Evolutionary conservation across 2,888 invertebrate species (phyloP), one percentile per base, ranked within the genome.

Genomic region (Hemaris fuciformis): DNA sequence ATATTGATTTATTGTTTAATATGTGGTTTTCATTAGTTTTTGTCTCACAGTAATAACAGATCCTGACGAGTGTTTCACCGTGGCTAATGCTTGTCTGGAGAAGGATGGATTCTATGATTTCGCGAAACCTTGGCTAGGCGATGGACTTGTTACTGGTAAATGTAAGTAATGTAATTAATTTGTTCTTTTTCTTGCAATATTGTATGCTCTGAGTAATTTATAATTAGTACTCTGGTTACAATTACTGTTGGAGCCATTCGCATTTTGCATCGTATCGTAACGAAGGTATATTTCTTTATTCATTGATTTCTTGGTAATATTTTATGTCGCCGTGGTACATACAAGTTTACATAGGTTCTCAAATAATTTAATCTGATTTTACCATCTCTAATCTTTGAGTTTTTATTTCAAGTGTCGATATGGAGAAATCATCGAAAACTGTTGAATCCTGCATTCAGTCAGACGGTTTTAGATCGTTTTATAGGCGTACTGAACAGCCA

Each of bases 51-150:
- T 85, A 22, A 64, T 90, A 18, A 85, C 89, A 0, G 88, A 90
- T 60, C 89, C 89, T 0, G 89, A 89, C 13, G 89, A 89, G 64
- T 81, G 79, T 25, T 69, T 87, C 41, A 88, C 84, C 1, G 77
- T 89, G 1, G 77, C 85, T 0, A 90, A 89, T 62, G 73, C 84
- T 0, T 89, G 87, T 57, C 61, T 89, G 15, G 80, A 89, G 63
- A 90, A 90, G 60, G 85, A 88, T 48, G 75, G 70, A 0, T 83
- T 87, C 61, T 91, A 91, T 65, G 81, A 85, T n/a, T 88, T 91
- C 42, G 86, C 86, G 0, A 89, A 89, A 65, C 86, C 88, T 0
- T 87, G 86, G 84, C 75, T 90, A 6, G 90, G 90, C 0, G 87
- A 91, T 64, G 88, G 90, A 3, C 66, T 91, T 25, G 83, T 89